Base-by-base conservation (phyloP, 2,888 invertebrate genomes). In the Dendrolimus pini region DNA sequence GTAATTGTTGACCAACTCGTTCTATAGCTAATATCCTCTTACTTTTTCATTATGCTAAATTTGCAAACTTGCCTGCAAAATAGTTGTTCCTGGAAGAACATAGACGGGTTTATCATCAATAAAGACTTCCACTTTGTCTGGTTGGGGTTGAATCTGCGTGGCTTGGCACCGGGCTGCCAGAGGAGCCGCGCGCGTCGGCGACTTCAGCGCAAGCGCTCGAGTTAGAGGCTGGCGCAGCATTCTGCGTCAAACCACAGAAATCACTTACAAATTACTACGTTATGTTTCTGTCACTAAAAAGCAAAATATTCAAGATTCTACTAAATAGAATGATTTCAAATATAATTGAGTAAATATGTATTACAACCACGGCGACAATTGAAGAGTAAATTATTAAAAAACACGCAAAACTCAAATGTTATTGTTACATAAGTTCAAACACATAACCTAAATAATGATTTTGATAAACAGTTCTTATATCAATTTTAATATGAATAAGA, bases 81-180 rank as follows among this genome's bases (percentile, higher is more conserved):
- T 97, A 54, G 99, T 99, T 42, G 98, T 98, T 58, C 99, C 99
- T 41, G 99, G 99, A 54, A 95, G 94, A 52, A 99, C 99, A 76
- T 95, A 90, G 1, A 99, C 98, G 64, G 96, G 95, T 82, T 97
- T 96, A 83, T 98, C 99, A 92, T 99, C 98, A 72, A 99, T 96
- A 88, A 99, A 99, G 55, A 99, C 96, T 92, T 99, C 99, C 54
- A 99, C 93, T 77, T 96, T 95, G 64, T 96, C 95, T 53, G 95
- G 93, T 59, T 92, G 92, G 61, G 92, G 82, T 41, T 83, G 89
- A 61, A 85, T 89, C 62, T 80, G 82, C 60, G 85, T 86, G 55
- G 93, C 90, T 66, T 86, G 90, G 69, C 89, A 87, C 59, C 90
- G 85, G 41, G 77, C 74, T 60, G 87, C 89, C 61, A 91, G 61